A percentile compares a stretch with the other conserved stretches of the same genome.
These are phyloP conservation scores for Oncorhynchus masou DNA, from an alignment of 2,113 vertebrate species.

Conservation along the genomic window DNA sequence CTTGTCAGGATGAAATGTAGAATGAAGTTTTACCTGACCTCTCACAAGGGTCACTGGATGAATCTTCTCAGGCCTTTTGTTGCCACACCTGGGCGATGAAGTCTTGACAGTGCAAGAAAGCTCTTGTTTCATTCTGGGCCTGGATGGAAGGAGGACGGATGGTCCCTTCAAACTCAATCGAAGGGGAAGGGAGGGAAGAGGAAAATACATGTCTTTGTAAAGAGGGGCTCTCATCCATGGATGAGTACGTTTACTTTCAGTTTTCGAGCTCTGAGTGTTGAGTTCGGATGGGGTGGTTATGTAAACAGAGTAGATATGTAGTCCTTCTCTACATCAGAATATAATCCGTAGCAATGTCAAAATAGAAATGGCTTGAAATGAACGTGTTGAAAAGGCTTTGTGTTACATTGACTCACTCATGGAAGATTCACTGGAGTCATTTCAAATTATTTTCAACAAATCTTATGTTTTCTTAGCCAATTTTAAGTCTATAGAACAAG, in stretches of 20 bases:
- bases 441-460: too few species aligned
- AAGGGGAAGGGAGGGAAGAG: background rate
- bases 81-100: conserved; percentile 75
- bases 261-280: background rate
- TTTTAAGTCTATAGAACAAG: too few species aligned
- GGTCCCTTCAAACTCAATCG: background rate
- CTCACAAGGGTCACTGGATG: conserved; percentile 66
- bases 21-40: conserved; percentile 72
- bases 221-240: background rate
- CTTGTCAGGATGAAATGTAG: conserved; percentile 72
- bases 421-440: too few species aligned
- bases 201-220: background rate
- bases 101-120: conserved; percentile 54
- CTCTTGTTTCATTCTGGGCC: conserved; percentile 59
- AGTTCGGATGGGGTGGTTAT: background rate
- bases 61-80: conserved; percentile 69
- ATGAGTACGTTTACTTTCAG: background rate
- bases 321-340: background rate
- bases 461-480: too few species aligned
- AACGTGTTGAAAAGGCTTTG: too few species aligned
- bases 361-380: too few species aligned
- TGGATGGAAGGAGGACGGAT: conserved; percentile 26
- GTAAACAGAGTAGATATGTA: background rate
- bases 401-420: too few species aligned
- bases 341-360: background rate